Base-by-base conservation (phyloP, 2,113 vertebrate genomes). In the Microcebus tavaratra region DNA sequence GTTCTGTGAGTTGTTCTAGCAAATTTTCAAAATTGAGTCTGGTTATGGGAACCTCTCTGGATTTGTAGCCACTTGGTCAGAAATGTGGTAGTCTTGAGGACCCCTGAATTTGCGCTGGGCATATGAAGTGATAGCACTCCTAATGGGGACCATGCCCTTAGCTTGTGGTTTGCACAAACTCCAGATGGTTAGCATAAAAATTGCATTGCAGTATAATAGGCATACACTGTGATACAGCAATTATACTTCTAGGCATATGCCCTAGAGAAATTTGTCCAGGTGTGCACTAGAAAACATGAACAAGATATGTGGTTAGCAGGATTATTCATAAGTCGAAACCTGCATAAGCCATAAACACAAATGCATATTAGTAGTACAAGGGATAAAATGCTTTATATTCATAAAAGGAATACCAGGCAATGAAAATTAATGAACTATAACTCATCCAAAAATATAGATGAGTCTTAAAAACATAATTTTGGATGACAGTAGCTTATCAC, bases 371-470 rank as follows among this genome's bases (percentile, higher is more conserved):
- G 29, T 23, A 85, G 21, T 84, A 25, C 29, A 50, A 91, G 8
- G 13, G 21, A 86, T 73, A 79, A 68, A 50, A 61, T 80, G 14
- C 18, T 79, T 65, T 85, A 80, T 61, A n/a, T 75, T 48, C 31
- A 88, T 80, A 59, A 67, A 79, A 84, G 9, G 39, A 73, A 83
- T 53, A 91, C 17, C 7, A 59, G 20, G 39, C 36, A 67, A 72
- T 91, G 79, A 91, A 94, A 84, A 84, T 31, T 67, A 95, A 80
- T 73, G 31, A 82, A 55, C 25, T 67, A 67, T 12, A 82, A 70
- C 12, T 31, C 39, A 67, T 61, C 57, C 1, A 27, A 95, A 86
- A 90, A 73, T 14, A 65, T 42, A 42, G 4, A 8, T 42, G 31
- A 88, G 25, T 39, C 21, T 86, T 57, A 65, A 91, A 83, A 94